phyloP scores from a whole-genome alignment of 2,113 vertebrate genomes.

The Lipophrys pholis region DNA sequence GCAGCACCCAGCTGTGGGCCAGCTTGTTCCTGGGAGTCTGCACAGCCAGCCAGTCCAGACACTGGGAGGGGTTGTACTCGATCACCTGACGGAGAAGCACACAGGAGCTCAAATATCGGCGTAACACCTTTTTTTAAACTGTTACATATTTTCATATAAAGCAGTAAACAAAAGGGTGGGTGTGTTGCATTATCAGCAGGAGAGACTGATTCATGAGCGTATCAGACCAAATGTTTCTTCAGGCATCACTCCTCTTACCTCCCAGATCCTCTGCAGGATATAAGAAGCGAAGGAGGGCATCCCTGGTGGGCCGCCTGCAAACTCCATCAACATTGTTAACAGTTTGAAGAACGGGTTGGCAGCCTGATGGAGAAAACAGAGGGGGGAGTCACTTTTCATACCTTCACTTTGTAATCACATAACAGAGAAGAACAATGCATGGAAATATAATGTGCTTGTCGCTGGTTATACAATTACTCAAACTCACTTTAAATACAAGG shows the following conservation, averaged over 20 bases:
- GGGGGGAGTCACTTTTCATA: no score
- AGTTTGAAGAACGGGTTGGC: conserved; percentile 99
- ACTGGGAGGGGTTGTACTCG: conserved; percentile 98
- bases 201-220: no score
- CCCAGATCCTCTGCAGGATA: conserved; percentile 99
- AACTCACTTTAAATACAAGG: no score
- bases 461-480: no score
- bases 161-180: no score
- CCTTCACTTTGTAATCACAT: no score
- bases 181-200: no score
- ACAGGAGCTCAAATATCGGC: neutral
- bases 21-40: conserved; percentile 98
- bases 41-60: conserved; percentile 98
- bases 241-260: conserved; percentile 83
- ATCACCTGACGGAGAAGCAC: conserved; percentile 87
- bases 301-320: conserved; percentile 96
- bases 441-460: no score
- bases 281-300: conserved; percentile 99
- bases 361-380: conserved; percentile 79
- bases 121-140: no score
- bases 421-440: no score
- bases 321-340: conserved; percentile 99
- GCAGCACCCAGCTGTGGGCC: conserved; percentile 98
- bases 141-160: no score
- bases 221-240: no score